Base-by-base conservation (phyloP, 1,140 invertebrate genomes). In the Euura lappo region DNA sequence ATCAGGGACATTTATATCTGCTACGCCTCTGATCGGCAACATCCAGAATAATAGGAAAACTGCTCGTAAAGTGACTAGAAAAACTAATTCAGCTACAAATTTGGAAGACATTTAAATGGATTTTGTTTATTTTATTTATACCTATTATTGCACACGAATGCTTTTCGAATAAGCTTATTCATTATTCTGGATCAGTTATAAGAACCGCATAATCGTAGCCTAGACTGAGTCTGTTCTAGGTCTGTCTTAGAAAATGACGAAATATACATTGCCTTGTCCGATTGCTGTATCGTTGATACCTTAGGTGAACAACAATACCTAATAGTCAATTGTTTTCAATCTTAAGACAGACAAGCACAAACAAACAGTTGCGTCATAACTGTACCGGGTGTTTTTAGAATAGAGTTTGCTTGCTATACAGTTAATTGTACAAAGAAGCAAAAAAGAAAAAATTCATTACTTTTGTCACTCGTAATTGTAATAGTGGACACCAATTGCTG, bases 141-240 rank as follows among this genome's bases (percentile, higher is more conserved):
- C 28, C 28, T 28, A 28, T 28, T 28, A 28, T 28, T 28, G 72
- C 72, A 69, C 73, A 70, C 45, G 46, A 69, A 64, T n/a, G 11
- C 65, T 73, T 66, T 67, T 67, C 68, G 67, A 65, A 69, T 64
- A 76, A 81, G 72, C 70, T 77, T 71, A 83, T 84, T 81, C 75
- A 86, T 88, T 88, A 88, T 88, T 88, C 87, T 88, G 87, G 87
- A 87, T 88, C 68, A 80, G 76, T 74, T 46, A 78, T 77, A 78
- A 80, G 83, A 80, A 80, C 80, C 78, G 6, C 3, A 60, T 60
- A 60, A 60, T 60, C 79, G 80, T 83, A 84, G 82, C 83, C 82
- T 85, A 83, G 82, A 86, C 84, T 87, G 85, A 84, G 85, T 88
- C 83, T 88, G 86, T 87, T 83, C 85, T 87, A 85, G 84, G 86